Evolutionary conservation across 2,888 invertebrate genomes (phyloP), one percentile per base, ranked within the genome.

Genomic region (Nasonia oneida): DNA sequence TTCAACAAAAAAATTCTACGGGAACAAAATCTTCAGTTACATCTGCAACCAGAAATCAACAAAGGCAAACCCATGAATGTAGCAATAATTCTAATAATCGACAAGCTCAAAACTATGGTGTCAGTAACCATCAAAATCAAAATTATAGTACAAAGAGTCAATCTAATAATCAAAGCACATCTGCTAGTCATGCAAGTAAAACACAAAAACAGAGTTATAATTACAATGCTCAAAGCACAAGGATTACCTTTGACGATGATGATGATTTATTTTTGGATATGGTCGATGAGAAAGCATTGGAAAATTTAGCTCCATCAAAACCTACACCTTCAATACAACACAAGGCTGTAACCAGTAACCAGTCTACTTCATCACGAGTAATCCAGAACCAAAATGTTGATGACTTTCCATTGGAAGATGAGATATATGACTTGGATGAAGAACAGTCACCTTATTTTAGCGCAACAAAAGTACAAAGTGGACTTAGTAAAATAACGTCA

Each of bases 201-300:
- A 80, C 50, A 39, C 14, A 78, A 73, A 78, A 53, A 67, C 23
- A 67, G 57, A 78, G 10, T 29, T 10, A 39, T 74, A 70, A 64
- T 14, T n/a, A 1, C 14, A 64, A 53, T 64, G 57, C 67, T 42
- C 29, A 75, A 33, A 74, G 23, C 75, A 74, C 86, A 53, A 42
- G 37, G 74, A 81, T 14, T 33, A 70, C 86, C 83, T 78, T 89
- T 86, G 77, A 71, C 8, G 89, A 90, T 80, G 86, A 87, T 12
- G 89, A 89, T 50, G 91, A 93, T 86, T 91, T 91, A 77, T 85
- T 93, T 23, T 91, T 93, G 88, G 89, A 91, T 75, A 89, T 91
- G 88, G 88, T 92, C 53, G 91, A 93, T 84, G 89, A 91, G 53
- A 91, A 92, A 74, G 88, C 77, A 73, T 76, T 87, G 75, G 71